phyloP scores from a whole-genome alignment of 2,113 vertebrate genomes.

The Aramus guarauna region DNA sequence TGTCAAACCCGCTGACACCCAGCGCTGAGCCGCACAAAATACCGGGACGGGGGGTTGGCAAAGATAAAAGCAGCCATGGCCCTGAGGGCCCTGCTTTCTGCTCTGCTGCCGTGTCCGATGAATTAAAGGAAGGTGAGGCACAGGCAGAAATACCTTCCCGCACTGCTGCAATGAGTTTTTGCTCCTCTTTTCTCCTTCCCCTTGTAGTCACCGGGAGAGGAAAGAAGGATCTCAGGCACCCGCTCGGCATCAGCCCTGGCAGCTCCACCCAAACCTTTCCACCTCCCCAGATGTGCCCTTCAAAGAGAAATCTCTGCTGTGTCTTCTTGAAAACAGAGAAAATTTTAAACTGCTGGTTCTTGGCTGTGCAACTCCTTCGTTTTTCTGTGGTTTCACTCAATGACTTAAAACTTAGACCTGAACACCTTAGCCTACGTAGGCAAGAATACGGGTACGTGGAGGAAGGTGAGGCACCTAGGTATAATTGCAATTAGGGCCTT shows the following conservation, averaged over 20 bases:
- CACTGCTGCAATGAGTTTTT: accelerated
- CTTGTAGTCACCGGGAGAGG: not conserved
- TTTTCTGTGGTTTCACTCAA: accelerated
- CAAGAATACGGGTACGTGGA: not conserved
- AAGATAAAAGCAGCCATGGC: not conserved
- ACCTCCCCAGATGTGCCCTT: not conserved
- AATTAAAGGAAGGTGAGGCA: not conserved
- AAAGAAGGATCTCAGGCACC: not conserved
- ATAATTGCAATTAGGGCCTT: not conserved
- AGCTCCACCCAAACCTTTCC: not conserved
- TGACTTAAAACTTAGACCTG: not conserved
- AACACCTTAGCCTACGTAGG: not conserved
- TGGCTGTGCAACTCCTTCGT: not conserved
- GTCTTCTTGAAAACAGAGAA: not conserved
- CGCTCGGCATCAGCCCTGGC: not conserved
- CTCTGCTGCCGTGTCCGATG: not conserved
- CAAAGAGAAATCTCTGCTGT: not conserved
- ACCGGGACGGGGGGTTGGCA: not conserved
- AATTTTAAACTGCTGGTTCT: not conserved
- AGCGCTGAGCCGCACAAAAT: conserved; percentile 32
- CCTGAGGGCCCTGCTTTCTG: not conserved
- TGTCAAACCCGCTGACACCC: conserved; percentile 5
- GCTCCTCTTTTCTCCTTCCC: not conserved
- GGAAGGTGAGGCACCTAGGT: not conserved
- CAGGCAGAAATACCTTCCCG: not conserved